These are phyloP conservation scores for Calephelis nemesis DNA, from an alignment of 1,140 invertebrate genomes.

Conservation along the genomic window DNA sequence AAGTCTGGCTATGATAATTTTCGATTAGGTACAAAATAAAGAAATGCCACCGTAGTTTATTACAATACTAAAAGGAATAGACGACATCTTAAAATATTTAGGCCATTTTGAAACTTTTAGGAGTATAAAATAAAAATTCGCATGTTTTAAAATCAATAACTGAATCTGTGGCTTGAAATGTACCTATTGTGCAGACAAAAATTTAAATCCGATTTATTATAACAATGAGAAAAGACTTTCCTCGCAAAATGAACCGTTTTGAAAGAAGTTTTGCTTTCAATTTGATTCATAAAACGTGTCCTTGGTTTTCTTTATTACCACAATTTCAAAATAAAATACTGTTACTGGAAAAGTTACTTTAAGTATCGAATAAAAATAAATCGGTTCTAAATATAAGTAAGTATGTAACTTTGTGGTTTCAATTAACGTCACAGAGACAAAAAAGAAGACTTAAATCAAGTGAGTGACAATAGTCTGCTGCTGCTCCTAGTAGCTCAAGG, in stretches of 20 bases:
- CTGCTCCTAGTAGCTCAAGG: too few relatives aligned
- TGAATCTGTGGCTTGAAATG: neutral
- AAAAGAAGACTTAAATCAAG: too few relatives aligned
- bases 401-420: too few relatives aligned
- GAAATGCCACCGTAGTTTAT: constrained; percentile 39
- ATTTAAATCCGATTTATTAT: constrained; percentile 34
- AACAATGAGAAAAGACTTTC: constrained; percentile 27
- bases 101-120: neutral
- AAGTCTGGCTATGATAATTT: constrained; percentile 31
- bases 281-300: neutral
- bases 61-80: constrained; percentile 21
- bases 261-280: constrained; percentile 1
- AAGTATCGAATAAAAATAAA: too few relatives aligned
- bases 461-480: too few relatives aligned
- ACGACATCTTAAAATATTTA: constrained; percentile 24
- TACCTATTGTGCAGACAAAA: constrained; percentile 25
- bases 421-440: too few relatives aligned
- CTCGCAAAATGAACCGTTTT: constrained; percentile 15
- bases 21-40: constrained; percentile 47
- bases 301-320: too few relatives aligned
- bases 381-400: too few relatives aligned
- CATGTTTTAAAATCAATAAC: neutral
- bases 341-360: too few relatives aligned
- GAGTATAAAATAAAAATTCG: neutral
- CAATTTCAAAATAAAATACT: neutral